Conservation (phyloP, 2,888 invertebrate genomes). For the Amblyjoppa fuscipennis region DNA sequence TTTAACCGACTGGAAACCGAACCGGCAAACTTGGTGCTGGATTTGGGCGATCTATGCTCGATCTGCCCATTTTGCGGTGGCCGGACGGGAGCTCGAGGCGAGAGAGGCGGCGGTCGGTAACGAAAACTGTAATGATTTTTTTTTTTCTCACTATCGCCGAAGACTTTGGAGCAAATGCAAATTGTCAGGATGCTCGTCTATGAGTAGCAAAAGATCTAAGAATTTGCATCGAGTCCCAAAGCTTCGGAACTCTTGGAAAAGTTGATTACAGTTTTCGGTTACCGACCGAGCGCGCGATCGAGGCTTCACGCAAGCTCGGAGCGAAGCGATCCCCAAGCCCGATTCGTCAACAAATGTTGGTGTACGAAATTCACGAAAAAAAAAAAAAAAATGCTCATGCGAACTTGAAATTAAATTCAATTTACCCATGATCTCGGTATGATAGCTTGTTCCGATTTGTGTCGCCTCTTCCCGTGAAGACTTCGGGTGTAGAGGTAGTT, state of each 20-base stretch:
- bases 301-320: no score
- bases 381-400: background rate
- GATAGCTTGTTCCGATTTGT: constrained; percentile 58
- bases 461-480: constrained; percentile 71
- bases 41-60: constrained; percentile 36
- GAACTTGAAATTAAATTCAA: background rate
- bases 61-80: background rate
- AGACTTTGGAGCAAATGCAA: background rate
- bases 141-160: background rate
- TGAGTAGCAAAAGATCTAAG: background rate
- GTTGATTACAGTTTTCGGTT: background rate
- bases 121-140: background rate
- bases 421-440: constrained; percentile 76
- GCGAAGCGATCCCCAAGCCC: background rate
- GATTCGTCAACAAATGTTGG: constrained; percentile 33
- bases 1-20: constrained; percentile 60
- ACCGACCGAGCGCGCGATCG: background rate
- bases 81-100: background rate
- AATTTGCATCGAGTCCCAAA: background rate
- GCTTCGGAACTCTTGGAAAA: background rate
- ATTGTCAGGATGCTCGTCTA: background rate
- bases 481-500: constrained; percentile 76
- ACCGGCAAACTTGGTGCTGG: constrained; percentile 53
- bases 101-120: background rate
- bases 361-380: constrained; percentile 46